These are phyloP conservation scores for Vireo griseus DNA, from an alignment of 2,797 vertebrate species.

Conservation along the genomic window DNA sequence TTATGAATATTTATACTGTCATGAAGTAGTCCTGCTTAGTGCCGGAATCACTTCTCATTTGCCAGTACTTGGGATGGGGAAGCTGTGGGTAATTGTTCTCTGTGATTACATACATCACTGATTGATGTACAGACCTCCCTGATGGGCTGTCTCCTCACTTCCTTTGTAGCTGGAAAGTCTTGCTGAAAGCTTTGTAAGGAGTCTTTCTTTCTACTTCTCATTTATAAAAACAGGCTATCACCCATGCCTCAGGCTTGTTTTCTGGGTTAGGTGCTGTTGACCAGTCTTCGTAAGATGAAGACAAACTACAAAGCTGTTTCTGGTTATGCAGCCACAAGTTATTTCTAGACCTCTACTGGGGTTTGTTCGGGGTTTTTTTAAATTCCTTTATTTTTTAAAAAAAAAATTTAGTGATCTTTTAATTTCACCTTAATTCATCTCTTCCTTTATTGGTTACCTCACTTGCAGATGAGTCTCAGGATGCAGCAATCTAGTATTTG, in stretches of 20 bases:
- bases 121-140: not conserved
- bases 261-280: not conserved
- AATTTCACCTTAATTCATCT: not conserved
- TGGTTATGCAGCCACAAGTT: not conserved
- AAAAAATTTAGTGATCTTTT: not conserved
- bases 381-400: not conserved
- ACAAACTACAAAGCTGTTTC: not conserved
- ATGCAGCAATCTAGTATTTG: not conserved
- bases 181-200: not conserved
- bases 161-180: not conserved
- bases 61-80: not conserved
- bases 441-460: not conserved
- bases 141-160: not conserved
- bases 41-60: fast-evolving
- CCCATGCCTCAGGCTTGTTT: not conserved
- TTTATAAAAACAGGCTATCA: not conserved
- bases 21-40: not conserved
- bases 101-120: fast-evolving
- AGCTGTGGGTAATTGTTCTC: not conserved
- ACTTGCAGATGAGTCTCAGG: not conserved
- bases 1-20: too few relatives aligned
- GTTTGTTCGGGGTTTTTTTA: not conserved
- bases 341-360: not conserved
- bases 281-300: not conserved
- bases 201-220: not conserved